Percentiles rank a stretch among this genome's conserved stretches.
phyloP scores from a whole-genome alignment of 2,888 invertebrate species.

The Drosophila greeni region DNA sequence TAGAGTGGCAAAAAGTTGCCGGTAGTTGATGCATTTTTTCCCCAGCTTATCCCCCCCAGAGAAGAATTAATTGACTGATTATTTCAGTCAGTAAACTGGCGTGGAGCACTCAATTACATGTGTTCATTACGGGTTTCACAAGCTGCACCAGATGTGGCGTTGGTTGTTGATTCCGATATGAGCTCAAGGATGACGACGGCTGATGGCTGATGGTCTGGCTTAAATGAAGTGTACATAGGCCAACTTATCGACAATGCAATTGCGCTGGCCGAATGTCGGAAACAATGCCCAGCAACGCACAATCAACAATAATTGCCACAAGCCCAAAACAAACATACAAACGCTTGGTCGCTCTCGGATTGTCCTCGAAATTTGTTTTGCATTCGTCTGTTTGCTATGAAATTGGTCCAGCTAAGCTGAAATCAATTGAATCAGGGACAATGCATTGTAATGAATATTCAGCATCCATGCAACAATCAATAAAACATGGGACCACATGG shows the following conservation, averaged over 20 bases:
- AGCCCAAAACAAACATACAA: conserved; percentile 40
- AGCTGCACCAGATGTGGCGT: conserved; percentile 13
- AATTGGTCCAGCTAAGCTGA: conserved; percentile 34
- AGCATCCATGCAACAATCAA: conserved; percentile 20
- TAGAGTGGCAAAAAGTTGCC: conserved; percentile 29
- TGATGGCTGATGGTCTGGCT: conserved; percentile 27
- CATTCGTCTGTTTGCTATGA: conserved; percentile 30
- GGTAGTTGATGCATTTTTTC: conserved; percentile 36
- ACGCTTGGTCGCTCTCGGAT: conserved; percentile 12
- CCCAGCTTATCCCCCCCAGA: conserved; percentile 19
- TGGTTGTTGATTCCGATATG: conserved; percentile 18
- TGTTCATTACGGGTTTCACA: conserved; percentile 26
- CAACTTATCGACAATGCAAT: conserved; percentile 30
- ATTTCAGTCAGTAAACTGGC: conserved; percentile 32
- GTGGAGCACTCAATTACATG: conserved; percentile 32
- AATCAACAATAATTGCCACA: conserved; percentile 54
- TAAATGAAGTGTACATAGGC: conserved; percentile 39
- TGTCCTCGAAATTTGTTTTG: conserved; percentile 23
- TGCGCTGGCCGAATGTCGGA: conserved; percentile 15
- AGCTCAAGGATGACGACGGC: conserved; percentile 17
- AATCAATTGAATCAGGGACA: conserved; percentile 46
- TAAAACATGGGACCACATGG: conserved; percentile 20
- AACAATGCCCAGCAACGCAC: conserved; percentile 43
- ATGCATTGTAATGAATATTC: conserved; percentile 40
- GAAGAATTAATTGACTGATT: conserved; percentile 54